Evolutionary conservation across 1,140 invertebrate species (phyloP), one percentile per base, ranked within the genome.

Genomic region (Atta cephalotes): DNA sequence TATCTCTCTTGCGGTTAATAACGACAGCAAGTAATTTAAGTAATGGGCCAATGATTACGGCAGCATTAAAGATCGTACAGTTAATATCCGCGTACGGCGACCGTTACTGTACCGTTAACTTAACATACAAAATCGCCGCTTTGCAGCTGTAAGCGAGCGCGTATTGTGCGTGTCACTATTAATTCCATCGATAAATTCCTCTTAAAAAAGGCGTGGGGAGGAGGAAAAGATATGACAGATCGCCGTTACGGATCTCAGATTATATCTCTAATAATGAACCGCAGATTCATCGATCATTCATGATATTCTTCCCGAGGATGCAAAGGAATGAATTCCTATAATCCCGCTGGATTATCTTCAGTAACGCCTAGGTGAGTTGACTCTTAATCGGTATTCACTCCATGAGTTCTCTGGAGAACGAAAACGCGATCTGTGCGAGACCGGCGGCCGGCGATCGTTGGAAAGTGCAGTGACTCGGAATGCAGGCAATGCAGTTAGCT

Each of bases 21-120:
- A 65, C 53, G 72, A 87, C 66, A 62, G 84, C 35, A 39, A 70
- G 71, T 86, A 84, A 88, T 78, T 86, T 84, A 74, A 77, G 74
- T 84, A 77, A 77, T 76, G 85, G 66, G 2, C 63, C 51, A 51
- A 21, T 56, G 51, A 87, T 72, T 68, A 81, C 49, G 70, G 62
- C 66, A 45, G 60, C 70, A 68, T 89, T 84, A 62, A 71, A 68
- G 72, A 85, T 89, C 58, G 49, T 25, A 60, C 70, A 87, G 62
- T 87, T 82, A 85, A 80, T 53, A 82, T 72, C 56, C 74, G 51
- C 60, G 68, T 53, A 74, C 12, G 0, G 31, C 31, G 31, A 81
- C 77, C 77, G 77, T 74, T 82, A 68, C 3, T 49, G 45, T 77
- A 74, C 80, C 80, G 80, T 84, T 84, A 84, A 84, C 35, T 70